A percentile compares a stretch with the other conserved stretches of the same genome.
Evolutionary conservation across 2,888 invertebrate genomes (phyloP).

Genomic region (Gryllus longicercus): DNA sequence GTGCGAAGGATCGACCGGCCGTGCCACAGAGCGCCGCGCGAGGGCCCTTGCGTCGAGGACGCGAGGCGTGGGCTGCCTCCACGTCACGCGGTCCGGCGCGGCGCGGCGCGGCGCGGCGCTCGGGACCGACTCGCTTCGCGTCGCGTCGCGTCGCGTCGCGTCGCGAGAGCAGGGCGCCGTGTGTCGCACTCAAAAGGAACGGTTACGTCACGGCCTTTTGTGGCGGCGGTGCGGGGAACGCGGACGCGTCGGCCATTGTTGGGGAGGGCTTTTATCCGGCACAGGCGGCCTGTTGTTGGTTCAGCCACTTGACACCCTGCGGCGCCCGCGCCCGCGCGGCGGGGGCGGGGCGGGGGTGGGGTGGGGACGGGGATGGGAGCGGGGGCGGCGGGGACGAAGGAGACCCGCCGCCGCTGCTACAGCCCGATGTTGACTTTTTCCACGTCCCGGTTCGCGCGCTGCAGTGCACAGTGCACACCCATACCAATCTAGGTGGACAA

Average conservation of each 20-base stretch:
- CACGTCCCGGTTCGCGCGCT: too few species aligned
- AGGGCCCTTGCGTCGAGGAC: too few species aligned
- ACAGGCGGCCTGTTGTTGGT: neutral
- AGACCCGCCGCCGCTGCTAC: too few species aligned
- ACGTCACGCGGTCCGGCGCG: too few species aligned
- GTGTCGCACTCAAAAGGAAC: neutral
- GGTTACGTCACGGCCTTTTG: constrained; percentile 2
- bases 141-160: neutral
- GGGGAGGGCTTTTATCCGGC: constrained; percentile 6
- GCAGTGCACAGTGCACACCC: too few species aligned
- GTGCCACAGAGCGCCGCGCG: too few species aligned
- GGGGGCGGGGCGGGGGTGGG: neutral
- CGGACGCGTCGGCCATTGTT: neutral
- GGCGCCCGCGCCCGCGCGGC: neutral
- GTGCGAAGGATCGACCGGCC: too few species aligned
- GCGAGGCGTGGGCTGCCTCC: too few species aligned
- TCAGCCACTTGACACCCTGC: constrained; percentile 17
- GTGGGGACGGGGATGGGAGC: neutral
- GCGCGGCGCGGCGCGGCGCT: too few species aligned
- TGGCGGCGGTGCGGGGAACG: neutral
- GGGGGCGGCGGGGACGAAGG: neutral
- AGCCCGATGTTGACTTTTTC: too few species aligned
- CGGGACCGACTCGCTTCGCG: neutral
- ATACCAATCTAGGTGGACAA: too few species aligned
- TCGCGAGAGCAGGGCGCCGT: neutral